Evolutionary conservation across 2,888 invertebrate species (phyloP).

Genomic region (Scaeva pyrastri): DNA sequence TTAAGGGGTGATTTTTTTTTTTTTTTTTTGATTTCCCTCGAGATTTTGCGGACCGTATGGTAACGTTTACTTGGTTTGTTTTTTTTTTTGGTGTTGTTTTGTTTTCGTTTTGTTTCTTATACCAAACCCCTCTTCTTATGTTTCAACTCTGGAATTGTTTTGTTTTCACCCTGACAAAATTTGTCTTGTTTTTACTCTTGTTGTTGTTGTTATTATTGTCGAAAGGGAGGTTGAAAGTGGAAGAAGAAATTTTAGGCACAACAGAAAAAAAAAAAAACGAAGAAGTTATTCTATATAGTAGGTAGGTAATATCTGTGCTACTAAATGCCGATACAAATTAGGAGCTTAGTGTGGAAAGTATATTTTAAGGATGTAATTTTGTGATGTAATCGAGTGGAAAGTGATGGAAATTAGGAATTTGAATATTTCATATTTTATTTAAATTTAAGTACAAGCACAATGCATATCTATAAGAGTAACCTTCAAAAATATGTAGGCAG

Average conservation of each 20-base stretch:
- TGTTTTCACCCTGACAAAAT: conserved; percentile 51
- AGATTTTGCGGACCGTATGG: conserved; percentile 61
- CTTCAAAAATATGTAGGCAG: too few relatives aligned
- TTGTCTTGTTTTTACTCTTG: conserved; percentile 19
- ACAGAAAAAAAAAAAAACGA: background rate
- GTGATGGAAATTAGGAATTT: conserved; percentile 71
- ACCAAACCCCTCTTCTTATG: background rate
- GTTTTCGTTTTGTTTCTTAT: background rate
- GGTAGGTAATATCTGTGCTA: conserved; percentile 24
- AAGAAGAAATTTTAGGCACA: background rate
- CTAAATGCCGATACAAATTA: conserved; percentile 73
- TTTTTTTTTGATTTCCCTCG: conserved; percentile 65
- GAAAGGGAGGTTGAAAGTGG: conserved; percentile 8
- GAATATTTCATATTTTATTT: conserved; percentile 68
- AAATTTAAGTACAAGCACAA: background rate
- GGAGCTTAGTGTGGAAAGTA: conserved; percentile 63
- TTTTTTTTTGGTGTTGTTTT: background rate
- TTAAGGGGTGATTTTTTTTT: conserved; percentile 38
- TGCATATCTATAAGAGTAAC: too few relatives aligned
- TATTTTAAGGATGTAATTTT: conserved; percentile 70
- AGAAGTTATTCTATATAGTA: background rate
- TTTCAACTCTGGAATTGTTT: conserved; percentile 20
- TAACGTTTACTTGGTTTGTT: conserved; percentile 22
- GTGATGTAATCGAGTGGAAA: conserved; percentile 71
- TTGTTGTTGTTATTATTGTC: conserved; percentile 28